Evolutionary conservation across 1,140 invertebrate species (phyloP).

Genomic region (Euschistus heros): DNA sequence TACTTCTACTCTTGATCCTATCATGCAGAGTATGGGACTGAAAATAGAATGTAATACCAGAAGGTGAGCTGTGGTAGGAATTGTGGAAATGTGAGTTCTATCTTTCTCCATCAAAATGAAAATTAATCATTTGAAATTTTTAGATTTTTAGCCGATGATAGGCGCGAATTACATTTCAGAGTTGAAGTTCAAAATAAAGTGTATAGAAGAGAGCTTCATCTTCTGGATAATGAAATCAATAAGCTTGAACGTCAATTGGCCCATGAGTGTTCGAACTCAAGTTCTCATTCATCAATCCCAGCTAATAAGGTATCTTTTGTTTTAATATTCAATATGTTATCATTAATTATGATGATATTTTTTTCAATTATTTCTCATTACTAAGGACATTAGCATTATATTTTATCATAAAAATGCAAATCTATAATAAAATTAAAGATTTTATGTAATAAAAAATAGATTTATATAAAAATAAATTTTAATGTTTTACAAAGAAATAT

Average conservation of each 20-base stretch:
- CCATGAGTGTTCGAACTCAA: slow-evolving; percentile 1
- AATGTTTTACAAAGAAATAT: too few relatives aligned
- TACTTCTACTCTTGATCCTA: slow-evolving; percentile 50
- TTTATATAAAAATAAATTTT: too few relatives aligned
- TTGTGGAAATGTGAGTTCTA: neutral
- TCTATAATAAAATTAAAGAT: too few relatives aligned
- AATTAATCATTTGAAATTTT: neutral
- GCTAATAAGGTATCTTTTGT: slow-evolving; percentile 18
- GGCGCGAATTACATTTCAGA: slow-evolving; percentile 65
- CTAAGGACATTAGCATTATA: too few relatives aligned
- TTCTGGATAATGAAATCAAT: slow-evolving; percentile 66
- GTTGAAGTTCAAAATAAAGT: slow-evolving; percentile 85
- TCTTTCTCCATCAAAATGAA: neutral
- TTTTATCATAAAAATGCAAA: too few relatives aligned
- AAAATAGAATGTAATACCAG: slow-evolving; percentile 80
- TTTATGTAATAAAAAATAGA: too few relatives aligned
- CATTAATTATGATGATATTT: too few relatives aligned
- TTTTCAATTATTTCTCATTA: too few relatives aligned
- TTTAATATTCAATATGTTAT: too few relatives aligned
- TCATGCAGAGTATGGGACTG: slow-evolving; percentile 76
- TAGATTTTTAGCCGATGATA: slow-evolving; percentile 45
- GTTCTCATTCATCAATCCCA: slow-evolving; percentile 14
- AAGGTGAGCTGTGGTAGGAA: slow-evolving; percentile 35
- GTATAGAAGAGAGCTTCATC: slow-evolving; percentile 69
- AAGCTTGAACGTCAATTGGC: slow-evolving; percentile 53